Base-by-base conservation (phyloP, 2,888 invertebrate genomes). In the Chalcosyrphus nemorum region DNA sequence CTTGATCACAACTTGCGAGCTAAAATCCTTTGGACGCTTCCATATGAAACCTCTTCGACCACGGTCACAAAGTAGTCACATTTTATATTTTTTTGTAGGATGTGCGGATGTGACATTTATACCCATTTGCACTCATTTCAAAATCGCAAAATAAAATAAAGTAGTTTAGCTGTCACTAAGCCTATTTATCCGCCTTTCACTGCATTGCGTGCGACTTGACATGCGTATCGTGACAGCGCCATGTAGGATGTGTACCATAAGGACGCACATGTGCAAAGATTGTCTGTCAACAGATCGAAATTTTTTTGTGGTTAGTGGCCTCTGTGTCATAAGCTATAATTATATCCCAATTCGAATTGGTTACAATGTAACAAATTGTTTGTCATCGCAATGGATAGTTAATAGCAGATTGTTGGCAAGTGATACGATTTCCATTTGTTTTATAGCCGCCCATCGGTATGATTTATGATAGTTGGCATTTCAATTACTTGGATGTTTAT, bases 271-370 rank as follows among this genome's bases (percentile, higher is more conserved):
- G 7, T 6, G 29, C n/a, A n/a, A 2, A 15, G 32, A 63, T 19
- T 2, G 45, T 32, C 29, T 63, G 61, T 63, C 61, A 63, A 19
- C 61, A 29, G 19, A 32, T 41, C 19, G n/a, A 29, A 19, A 45
- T 63, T 7, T 13, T 32, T 17, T 32, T 63, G 45, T 19, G 61
- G 61, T 29, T 32, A 29, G 1, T 17, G 45, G n/a, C n/a, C 27
- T 21, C 17, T 21, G 45, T 45, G n/a, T n/a, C n/a, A n/a, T n/a
- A n/a, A n/a, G n/a, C n/a, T n/a, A n/a, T n/a, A n/a, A n/a, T n/a
- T n/a, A n/a, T n/a, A n/a, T n/a, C n/a, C n/a, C n/a, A 11, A 24
- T 1, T 32, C 11, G 32, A 7, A 1, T 32, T 9, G 11, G 2
- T 2, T 32, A 32, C 32, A 32, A 11, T 32, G 32, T 11, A 32